Conservation (phyloP, 2,797 vertebrate species). For the Fratercula arctica region DNA sequence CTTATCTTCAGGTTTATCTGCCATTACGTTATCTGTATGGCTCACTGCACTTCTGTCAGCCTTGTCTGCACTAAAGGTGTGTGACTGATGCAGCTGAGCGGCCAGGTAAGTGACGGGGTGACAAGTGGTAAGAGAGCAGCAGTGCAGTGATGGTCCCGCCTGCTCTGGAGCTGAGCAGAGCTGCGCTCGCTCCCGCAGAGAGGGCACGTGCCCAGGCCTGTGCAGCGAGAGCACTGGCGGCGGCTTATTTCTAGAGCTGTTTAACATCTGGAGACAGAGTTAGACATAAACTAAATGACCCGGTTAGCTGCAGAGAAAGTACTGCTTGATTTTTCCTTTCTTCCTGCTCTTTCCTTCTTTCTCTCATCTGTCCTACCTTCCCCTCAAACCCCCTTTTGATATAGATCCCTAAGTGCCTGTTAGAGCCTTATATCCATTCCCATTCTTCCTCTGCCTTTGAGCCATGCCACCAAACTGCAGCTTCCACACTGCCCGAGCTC, state of each 20-base stretch:
- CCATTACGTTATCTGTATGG: neutral
- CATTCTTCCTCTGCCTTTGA: neutral
- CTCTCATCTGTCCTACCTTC: neutral
- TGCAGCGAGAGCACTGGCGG: fast-evolving
- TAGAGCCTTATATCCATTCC: neutral
- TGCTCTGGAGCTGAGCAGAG: neutral
- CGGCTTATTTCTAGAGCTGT: neutral
- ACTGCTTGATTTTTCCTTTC: neutral
- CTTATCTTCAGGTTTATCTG: neutral
- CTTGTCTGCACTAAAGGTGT: neutral
- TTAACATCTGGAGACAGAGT: neutral
- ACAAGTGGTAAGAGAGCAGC: neutral
- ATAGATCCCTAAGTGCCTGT: neutral
- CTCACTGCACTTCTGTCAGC: neutral
- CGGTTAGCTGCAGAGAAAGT: neutral
- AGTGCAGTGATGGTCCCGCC: neutral
- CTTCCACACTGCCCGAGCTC: neutral
- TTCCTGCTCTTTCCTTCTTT: neutral
- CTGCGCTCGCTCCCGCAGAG: neutral
- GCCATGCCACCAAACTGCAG: neutral
- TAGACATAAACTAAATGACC: neutral
- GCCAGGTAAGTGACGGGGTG: neutral
- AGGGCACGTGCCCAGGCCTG: neutral
- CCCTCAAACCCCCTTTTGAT: neutral
- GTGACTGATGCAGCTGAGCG: neutral